Evolutionary conservation across 2,113 vertebrate species (phyloP), one percentile per base, ranked within the genome.

Genomic region (Callionymus lyra): DNA sequence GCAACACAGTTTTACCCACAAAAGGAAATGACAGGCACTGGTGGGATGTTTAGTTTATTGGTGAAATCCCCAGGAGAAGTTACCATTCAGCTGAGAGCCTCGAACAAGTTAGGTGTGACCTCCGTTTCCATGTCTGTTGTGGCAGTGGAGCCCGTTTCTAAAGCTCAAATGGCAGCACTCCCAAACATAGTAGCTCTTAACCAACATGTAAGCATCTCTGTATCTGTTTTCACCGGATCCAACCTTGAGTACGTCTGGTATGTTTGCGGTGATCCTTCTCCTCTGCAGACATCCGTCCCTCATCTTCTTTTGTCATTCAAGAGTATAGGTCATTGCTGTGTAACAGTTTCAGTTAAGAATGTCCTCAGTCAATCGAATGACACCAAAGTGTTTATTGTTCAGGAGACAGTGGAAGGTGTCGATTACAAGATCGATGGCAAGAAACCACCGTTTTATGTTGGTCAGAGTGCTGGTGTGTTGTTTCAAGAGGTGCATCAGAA

Each of bases 181-280:
- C 14, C 53, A 16, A 50, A 51, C 13, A 41, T 16, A 8, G 64
- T 83, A 34, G 50, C 68, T 11, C 46, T 68, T 14, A 68, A 72
- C 15, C 50, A 68, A 48, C 18, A 55, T 12, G 56, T 83, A 2
- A 79, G 75, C 9, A 72, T 89, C 9, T 77, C 72, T 13, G 74
- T 81, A 2, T 61, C 44, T 1, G 71, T 81, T 6, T 16, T 41
- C 15, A 58, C 73, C 0, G 86, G 86, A 14, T 85, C 79, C 6
- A 59, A 82, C 31, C 55, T 88, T n/a, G 36, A 68, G 12, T 89
- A 84, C 10, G 16, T 62, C 40, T 88, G 87, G 86, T 53, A 38
- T 31, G 1, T 82, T 5, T 60, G 56, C 14, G 31, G 44, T 6
- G 46, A 65, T 35, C 16, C 9, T 9, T 34, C 36, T 21, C 47